Evolutionary conservation across 2,797 vertebrate species (phyloP).

Genomic region (Salarias fasciatus): DNA sequence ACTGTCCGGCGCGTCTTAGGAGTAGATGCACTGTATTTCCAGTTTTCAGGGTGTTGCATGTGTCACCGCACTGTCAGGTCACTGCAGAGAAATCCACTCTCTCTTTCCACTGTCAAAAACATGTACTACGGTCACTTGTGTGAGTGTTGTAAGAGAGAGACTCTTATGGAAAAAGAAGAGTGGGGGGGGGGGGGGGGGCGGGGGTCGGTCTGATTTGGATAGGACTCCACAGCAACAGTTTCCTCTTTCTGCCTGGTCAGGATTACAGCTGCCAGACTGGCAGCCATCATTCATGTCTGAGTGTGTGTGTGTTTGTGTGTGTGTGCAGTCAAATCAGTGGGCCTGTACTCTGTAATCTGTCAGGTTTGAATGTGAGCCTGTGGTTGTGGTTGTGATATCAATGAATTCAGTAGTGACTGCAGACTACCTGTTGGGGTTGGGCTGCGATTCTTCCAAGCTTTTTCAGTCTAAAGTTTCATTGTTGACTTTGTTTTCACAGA

Average conservation of each 20-base stretch:
- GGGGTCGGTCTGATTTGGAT: slow-evolving; percentile 69
- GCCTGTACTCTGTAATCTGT: slow-evolving; percentile 43
- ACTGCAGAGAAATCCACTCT: slow-evolving; percentile 6
- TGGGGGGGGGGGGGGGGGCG: slow-evolving; percentile 5
- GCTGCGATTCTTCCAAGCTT: slow-evolving; percentile 81
- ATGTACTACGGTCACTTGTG: slow-evolving; percentile 17
- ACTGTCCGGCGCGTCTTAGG: slow-evolving; percentile 21
- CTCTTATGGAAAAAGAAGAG: slow-evolving; percentile 19
- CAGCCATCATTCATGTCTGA: slow-evolving; percentile 85
- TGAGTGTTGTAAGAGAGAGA: slow-evolving; percentile 11
- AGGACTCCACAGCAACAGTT: slow-evolving; percentile 73
- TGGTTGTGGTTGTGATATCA: slow-evolving; percentile 84
- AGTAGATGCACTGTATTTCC: slow-evolving; percentile 26
- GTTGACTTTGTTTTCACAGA: no score
- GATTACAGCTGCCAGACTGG: slow-evolving; percentile 84
- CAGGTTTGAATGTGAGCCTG: slow-evolving; percentile 24
- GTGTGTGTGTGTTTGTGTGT: slow-evolving; percentile 29
- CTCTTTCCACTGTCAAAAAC: slow-evolving; percentile 8
- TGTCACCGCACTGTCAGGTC: slow-evolving; percentile 15
- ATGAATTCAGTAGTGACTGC: slow-evolving; percentile 90
- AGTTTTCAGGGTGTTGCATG: slow-evolving; percentile 10
- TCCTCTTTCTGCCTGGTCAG: slow-evolving; percentile 84
- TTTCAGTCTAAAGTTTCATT: slow-evolving; percentile 84
- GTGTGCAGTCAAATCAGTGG: slow-evolving; percentile 28
- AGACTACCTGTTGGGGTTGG: slow-evolving; percentile 86